Evolutionary conservation across 2,113 vertebrate species (phyloP), one percentile per base, ranked within the genome.

Genomic region (Plecturocebus donacophilus): DNA sequence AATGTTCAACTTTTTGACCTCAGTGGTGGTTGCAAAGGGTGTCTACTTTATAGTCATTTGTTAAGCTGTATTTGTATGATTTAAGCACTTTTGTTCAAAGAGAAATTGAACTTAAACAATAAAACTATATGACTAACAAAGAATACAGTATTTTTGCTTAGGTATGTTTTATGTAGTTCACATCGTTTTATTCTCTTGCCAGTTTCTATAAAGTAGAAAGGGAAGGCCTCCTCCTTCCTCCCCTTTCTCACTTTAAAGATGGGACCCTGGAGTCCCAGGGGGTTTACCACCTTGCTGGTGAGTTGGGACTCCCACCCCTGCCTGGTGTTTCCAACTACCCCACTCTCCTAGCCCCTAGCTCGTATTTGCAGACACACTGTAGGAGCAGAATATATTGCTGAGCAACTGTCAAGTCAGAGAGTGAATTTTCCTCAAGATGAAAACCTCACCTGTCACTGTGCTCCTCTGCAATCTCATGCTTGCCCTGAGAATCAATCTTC

Each of bases 401-500:
- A 71, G n/a, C 9, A 32, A 4, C 0, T 92, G 27, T 47, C 40
- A 49, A 92, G 58, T 40, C n/a, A 30, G 14, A 1, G 56, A 70
- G n/a, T 30, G 89, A 54, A 14, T 64, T 81, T 90, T 56, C 11
- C 19, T 11, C 40, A 64, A 27, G 49, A n/a, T 32, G 19, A 27
- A 45, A 47, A 27, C 16, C 98, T 98, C 93, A 99, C 99, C 99
- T 99, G 97, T 99, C 91, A 61, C 91, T 98, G 80, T 99, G 98
- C 61, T 99, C 95, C n/a, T 97, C 90, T 25, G 99, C 99, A 93
- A 93, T 95, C 94, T 97, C 96, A 87, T 99, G 97, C 92, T 97
- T 98, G 80, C 98, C 98, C 98, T 97, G 92, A 40, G 98, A 97
- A 23, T 80, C 95, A 1, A 97, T 91, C 97, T 98, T 99, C 96